A percentile compares a stretch with the other conserved stretches of the same genome.
Conservation (phyloP, 2,888 invertebrate species). For the Orthosia gothica region DNA sequence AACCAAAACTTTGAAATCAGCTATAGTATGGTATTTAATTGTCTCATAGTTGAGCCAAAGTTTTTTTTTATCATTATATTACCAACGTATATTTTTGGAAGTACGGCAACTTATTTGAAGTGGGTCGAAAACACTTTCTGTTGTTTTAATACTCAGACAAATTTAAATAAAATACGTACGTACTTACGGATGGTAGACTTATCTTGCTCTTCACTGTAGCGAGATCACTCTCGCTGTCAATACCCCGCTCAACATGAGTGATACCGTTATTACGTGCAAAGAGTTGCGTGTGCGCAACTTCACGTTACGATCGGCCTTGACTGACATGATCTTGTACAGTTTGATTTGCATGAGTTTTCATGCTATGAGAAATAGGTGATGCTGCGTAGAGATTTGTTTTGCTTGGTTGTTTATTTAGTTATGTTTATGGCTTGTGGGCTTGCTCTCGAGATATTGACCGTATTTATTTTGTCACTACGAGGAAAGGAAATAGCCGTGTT, state of each 20-base stretch:
- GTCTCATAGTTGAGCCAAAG: neutral
- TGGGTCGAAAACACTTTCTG: neutral
- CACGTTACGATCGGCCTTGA: slow-evolving; percentile 59
- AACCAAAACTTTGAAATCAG: neutral
- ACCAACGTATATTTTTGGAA: too few relatives aligned
- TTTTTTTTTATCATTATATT: neutral
- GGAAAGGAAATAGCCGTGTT: neutral
- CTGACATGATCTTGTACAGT: slow-evolving; percentile 62
- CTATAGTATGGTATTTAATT: neutral
- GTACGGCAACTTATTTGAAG: neutral
- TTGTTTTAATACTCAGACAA: neutral
- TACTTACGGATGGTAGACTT: neutral
- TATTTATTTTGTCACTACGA: neutral
- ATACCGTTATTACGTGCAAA: slow-evolving; percentile 65
- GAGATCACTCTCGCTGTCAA: slow-evolving; percentile 58
- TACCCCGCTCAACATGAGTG: slow-evolving; percentile 53
- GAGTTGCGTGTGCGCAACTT: slow-evolving; percentile 58
- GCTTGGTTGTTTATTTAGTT: neutral
- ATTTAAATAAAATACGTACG: neutral
- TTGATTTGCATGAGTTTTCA: slow-evolving; percentile 55
- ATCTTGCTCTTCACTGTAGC: slow-evolving; percentile 41
- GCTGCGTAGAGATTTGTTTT: slow-evolving; percentile 14
- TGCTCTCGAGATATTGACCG: neutral
- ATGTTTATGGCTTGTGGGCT: neutral
- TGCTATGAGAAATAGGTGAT: slow-evolving; percentile 53